Conservation (phyloP, 2,113 vertebrate genomes). For the Oreochromis spilurus region DNA sequence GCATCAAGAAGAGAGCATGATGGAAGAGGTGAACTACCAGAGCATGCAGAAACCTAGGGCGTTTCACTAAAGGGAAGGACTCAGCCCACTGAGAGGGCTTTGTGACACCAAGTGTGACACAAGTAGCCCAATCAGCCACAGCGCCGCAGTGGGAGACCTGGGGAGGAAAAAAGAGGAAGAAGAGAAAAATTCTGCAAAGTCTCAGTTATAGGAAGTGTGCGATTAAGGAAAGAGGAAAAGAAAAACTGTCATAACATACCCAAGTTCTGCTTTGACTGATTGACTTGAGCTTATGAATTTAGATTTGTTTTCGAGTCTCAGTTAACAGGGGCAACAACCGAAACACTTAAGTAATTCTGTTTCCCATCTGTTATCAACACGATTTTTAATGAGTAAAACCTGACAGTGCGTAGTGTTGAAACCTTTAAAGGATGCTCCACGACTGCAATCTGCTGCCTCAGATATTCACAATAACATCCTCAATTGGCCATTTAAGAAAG, state of each 20-base stretch:
- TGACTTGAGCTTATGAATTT: not conserved
- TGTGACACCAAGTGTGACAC: constrained; percentile 4
- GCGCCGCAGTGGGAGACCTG: not conserved
- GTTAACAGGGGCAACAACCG: not conserved
- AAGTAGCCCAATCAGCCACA: constrained; percentile 19
- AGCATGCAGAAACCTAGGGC: constrained; percentile 13
- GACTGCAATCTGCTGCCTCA: not conserved
- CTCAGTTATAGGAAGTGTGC: not conserved
- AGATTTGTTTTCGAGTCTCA: not conserved
- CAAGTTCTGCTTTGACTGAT: not conserved
- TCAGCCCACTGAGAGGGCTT: constrained; percentile 23
- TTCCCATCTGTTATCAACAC: constrained; percentile 28
- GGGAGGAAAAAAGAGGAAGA: no score
- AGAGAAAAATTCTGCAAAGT: not conserved
- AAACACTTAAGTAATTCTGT: not conserved
- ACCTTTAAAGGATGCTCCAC: not conserved
- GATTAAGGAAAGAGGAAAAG: not conserved
- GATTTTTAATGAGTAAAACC: constrained; percentile 26
- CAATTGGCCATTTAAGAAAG: not conserved
- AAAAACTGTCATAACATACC: not conserved
- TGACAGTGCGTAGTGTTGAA: constrained; percentile 1
- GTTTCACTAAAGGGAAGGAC: constrained; percentile 3
- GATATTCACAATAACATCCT: not conserved
- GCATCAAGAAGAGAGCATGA: not conserved
- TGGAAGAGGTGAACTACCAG: constrained; percentile 8